Evolutionary conservation across 2,113 vertebrate genomes (phyloP), one percentile per base, ranked within the genome.

Genomic region (Gymnarchus niloticus): DNA sequence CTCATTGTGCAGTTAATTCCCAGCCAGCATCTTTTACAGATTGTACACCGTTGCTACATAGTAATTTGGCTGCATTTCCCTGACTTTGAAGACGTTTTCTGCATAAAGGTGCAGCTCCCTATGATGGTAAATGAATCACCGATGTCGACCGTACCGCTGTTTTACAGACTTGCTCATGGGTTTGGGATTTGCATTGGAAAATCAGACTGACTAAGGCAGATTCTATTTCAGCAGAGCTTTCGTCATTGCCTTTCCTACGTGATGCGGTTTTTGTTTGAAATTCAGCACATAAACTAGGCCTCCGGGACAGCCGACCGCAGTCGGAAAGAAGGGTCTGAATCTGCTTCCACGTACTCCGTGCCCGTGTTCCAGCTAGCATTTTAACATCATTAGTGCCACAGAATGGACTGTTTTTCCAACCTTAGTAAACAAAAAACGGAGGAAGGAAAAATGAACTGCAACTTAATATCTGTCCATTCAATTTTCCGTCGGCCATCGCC

Each of bases 221-320:
- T 21, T 85, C 33, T 21, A 51, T 54, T 52, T 69, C 37, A n/a
- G 84, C 9, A 23, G 49, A 41, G 33, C 51, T 33, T 25, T 9
- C 9, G 41, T 76, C 9, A 4, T 56, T 69, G 56, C 69, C 33
- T 85, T 77, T 37, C 12, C 69, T 41, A 19, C 19, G 46, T 69
- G 33, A 23, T 41, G 37, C 33, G 28, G 41, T 37, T 56, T 77
- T 21, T 25, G 69, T 25, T 56, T 76, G 51, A 73, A 25, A 77
- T 77, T 78, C 33, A 77, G 84, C 33, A 56, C 49, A 78, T 57
- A 85, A 85, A 78, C 78, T 41, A 78, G 54, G 8, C 69, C 52
- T 49, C 33, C 6, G 69, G 69, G 41, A 77, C 51, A 56, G 84
- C 14, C 51, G 37, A 56, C 51, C 28, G 52, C 52, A 78, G 37